These are phyloP conservation scores for Vollenhovia emeryi DNA, from an alignment of 1,140 invertebrate genomes.

Conservation along the genomic window DNA sequence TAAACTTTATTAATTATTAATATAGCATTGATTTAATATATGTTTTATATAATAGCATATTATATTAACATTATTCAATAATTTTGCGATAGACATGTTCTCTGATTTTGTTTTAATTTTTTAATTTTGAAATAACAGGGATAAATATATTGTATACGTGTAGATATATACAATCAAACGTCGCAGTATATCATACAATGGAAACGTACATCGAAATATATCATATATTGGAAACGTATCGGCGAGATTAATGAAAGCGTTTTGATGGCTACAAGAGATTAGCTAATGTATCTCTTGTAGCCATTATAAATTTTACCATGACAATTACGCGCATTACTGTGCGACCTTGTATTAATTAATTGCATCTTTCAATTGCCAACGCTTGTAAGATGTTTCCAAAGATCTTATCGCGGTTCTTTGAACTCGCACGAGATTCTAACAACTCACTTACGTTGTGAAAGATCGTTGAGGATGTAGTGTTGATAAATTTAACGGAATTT, in stretches of 20 bases:
- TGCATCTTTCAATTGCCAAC: not conserved
- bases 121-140: not conserved
- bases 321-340: not conserved
- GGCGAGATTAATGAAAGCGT: not conserved
- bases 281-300: not conserved
- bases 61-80: not conserved
- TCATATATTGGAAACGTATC: not conserved
- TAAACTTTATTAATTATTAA: not conserved
- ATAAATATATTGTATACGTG: not conserved
- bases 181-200: not conserved
- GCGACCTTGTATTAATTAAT: not conserved
- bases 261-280: not conserved
- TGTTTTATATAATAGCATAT: not conserved
- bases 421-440: conserved; percentile 26
- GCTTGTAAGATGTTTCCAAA: not conserved
- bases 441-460: conserved; percentile 18
- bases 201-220: not conserved
- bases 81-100: not conserved
- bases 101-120: not conserved
- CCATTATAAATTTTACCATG: not conserved
- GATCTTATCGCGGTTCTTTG: conserved; percentile 16
- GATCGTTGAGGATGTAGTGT: conserved; percentile 18
- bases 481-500: conserved; percentile 55
- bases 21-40: not conserved
- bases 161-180: not conserved